Evolutionary conservation across 2,113 vertebrate genomes (phyloP).

Genomic region (Machaerirhynchus nigripectus): DNA sequence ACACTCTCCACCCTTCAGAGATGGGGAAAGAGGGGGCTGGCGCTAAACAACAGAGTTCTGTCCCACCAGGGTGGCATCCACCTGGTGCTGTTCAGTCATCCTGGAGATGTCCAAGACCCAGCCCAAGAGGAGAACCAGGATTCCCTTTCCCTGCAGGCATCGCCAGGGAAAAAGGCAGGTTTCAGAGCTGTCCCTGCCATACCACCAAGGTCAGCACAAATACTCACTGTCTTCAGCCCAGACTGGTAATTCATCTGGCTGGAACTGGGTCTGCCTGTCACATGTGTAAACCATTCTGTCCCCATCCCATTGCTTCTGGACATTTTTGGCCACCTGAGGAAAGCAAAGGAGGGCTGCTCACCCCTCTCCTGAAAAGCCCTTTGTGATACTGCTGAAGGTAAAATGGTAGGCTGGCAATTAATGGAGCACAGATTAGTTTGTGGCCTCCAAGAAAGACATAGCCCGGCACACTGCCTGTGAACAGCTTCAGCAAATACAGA

Average conservation of each 20-base stretch:
- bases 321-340: background rate
- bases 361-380: background rate
- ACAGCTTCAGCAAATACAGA: background rate
- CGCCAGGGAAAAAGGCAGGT: rapidly evolving
- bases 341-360: background rate
- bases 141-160: background rate
- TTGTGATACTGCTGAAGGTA: background rate
- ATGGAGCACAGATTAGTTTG: background rate
- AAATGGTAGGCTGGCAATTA: background rate
- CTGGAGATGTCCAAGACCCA: background rate
- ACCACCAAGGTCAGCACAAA: background rate
- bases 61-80: background rate
- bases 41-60: background rate
- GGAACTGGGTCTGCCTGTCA: background rate
- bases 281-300: background rate
- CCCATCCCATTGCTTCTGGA: background rate
- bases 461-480: background rate
- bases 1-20: background rate
- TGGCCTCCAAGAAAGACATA: background rate
- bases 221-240: background rate
- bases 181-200: background rate
- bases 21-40: background rate
- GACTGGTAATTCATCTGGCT: background rate
- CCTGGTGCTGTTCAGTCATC: background rate
- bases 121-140: background rate